These are phyloP conservation scores for Masticophis lateralis DNA, from an alignment of 2,797 vertebrate species.

Conservation along the genomic window DNA sequence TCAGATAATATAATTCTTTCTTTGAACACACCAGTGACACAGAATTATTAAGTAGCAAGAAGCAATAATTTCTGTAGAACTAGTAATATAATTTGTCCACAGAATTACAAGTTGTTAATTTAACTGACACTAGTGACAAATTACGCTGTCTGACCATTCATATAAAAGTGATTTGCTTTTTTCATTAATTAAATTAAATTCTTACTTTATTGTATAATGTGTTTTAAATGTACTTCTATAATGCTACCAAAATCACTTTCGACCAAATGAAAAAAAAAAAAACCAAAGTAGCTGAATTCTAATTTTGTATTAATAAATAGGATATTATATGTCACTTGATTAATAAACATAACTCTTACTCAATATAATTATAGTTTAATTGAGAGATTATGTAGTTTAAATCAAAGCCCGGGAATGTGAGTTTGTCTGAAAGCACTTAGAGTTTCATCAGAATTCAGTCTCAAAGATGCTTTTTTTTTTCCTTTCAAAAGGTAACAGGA, in stretches of 20 bases:
- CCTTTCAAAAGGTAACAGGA: neutral
- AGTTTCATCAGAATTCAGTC: neutral
- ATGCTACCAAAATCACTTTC: neutral
- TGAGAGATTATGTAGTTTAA: neutral
- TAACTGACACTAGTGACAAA: neutral
- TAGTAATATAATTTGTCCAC: neutral
- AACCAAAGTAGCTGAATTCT: neutral
- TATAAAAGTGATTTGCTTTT: neutral
- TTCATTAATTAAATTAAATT: slow-evolving; percentile 14
- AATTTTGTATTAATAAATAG: neutral
- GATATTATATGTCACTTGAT: neutral
- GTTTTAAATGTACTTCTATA: neutral
- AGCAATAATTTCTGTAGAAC: neutral
- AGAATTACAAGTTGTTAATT: slow-evolving; percentile 15
- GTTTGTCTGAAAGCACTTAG: neutral
- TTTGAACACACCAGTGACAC: neutral
- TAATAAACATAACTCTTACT: neutral
- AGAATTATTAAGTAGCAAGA: neutral
- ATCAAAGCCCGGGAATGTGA: neutral
- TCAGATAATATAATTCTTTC: neutral
- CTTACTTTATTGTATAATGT: neutral
- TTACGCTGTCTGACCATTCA: neutral
- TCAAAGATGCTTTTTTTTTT: neutral
- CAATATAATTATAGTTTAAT: neutral
- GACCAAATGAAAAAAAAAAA: neutral